Percentiles rank a stretch among this genome's conserved stretches.
These are phyloP conservation scores for Polypedilum vanderplanki DNA, from an alignment of 1,140 invertebrate species.

Conservation along the genomic window DNA sequence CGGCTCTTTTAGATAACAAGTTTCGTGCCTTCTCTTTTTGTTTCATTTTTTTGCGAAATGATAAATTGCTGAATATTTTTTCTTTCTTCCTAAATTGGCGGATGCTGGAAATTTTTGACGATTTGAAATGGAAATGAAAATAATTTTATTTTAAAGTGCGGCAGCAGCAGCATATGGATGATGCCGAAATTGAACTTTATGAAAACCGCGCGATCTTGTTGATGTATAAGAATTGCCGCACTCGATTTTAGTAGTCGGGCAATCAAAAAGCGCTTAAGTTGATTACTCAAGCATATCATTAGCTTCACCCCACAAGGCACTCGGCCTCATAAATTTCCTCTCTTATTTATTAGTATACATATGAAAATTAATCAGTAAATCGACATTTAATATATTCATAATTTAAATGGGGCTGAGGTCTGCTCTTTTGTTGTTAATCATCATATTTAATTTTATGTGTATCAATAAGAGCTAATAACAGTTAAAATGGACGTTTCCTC, in stretches of 20 bases:
- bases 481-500: no score
- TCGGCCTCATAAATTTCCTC: neutral
- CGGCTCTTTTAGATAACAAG: neutral
- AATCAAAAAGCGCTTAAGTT: conserved; percentile 13
- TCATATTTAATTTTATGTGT: no score
- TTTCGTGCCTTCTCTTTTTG: neutral
- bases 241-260: neutral
- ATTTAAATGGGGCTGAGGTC: no score
- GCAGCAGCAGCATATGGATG: neutral
- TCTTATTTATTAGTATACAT: no score
- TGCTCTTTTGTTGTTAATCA: no score
- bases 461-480: no score
- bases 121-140: neutral
- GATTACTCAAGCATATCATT: conserved; percentile 7
- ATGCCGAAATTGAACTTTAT: neutral
- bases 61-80: neutral
- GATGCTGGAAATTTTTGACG: neutral
- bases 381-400: neutral
- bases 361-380: neutral
- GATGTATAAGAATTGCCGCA: neutral
- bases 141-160: no score
- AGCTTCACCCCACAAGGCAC: neutral
- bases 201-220: neutral
- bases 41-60: neutral
- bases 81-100: neutral